Conservation (phyloP, 2,888 invertebrate genomes). For the Bimastos eiseni region DNA sequence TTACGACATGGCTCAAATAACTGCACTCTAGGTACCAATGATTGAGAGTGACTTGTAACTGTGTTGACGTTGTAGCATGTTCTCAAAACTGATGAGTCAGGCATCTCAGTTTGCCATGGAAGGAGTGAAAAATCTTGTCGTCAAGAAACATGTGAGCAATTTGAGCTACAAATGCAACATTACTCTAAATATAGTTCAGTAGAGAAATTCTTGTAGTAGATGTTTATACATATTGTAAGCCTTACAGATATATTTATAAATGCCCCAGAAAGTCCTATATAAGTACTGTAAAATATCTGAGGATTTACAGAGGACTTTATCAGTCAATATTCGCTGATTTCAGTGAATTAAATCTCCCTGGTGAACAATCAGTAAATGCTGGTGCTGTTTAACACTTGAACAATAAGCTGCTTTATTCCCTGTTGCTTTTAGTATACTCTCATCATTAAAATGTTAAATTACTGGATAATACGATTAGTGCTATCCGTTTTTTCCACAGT, state of each 20-base stretch:
- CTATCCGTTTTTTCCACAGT: not conserved
- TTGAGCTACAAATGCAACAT: not conserved
- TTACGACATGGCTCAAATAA: not conserved
- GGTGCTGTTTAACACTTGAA: not conserved
- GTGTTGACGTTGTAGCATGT: constrained; percentile 73
- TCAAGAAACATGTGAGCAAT: constrained; percentile 80
- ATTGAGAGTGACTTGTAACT: not conserved
- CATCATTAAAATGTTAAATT: not conserved
- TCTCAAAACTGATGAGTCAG: constrained; percentile 93
- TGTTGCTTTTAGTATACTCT: too few relatives aligned
- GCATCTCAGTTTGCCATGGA: constrained; percentile 98
- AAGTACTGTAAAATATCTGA: not conserved
- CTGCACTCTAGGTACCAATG: not conserved
- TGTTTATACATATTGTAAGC: too few relatives aligned
- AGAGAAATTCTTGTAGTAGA: not conserved
- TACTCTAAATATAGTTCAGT: not conserved
- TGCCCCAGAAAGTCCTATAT: not conserved
- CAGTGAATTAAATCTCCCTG: not conserved
- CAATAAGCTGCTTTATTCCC: too few relatives aligned
- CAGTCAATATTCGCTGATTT: not conserved
- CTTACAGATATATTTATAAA: too few relatives aligned
- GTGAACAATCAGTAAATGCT: not conserved
- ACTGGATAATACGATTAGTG: not conserved
- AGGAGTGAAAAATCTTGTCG: constrained; percentile 96
- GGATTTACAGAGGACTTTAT: too few relatives aligned